These are phyloP conservation scores for Agrilus mali DNA, from an alignment of 2,888 invertebrate genomes.

Conservation along the genomic window DNA sequence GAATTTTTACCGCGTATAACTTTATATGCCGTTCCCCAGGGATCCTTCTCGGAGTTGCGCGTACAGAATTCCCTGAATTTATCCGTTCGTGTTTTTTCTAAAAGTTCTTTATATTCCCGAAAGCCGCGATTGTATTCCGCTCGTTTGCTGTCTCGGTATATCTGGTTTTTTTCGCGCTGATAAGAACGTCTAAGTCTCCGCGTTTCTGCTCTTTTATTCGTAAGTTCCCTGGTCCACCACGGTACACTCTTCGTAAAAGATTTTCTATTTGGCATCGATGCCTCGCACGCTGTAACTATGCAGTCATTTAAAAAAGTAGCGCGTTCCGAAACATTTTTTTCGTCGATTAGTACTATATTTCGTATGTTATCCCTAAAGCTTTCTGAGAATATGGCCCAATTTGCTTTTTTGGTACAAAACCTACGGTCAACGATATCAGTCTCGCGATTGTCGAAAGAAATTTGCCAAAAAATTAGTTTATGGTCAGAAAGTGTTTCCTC, in stretches of 20 bases:
- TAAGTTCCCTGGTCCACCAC: too few relatives aligned
- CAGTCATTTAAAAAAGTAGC: too few relatives aligned
- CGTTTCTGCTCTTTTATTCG: too few relatives aligned
- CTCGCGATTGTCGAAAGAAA: not conserved
- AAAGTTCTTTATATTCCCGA: not conserved
- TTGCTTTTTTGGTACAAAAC: not conserved
- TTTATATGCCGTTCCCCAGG: constrained; percentile 7
- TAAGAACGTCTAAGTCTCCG: too few relatives aligned
- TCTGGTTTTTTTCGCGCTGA: too few relatives aligned
- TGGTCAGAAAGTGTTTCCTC: not conserved
- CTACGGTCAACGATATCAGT: not conserved
- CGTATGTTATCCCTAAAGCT: too few relatives aligned
- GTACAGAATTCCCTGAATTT: constrained; percentile 6
- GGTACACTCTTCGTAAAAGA: too few relatives aligned
- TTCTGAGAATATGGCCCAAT: not conserved
- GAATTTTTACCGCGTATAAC: not conserved
- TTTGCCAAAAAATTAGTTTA: not conserved
- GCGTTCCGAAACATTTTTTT: too few relatives aligned
- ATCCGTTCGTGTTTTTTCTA: not conserved
- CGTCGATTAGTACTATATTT: too few relatives aligned
- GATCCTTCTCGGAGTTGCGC: constrained; percentile 1
- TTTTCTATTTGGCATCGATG: too few relatives aligned
- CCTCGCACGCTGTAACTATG: too few relatives aligned
- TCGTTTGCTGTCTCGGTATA: too few relatives aligned
- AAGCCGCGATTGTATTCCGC: not conserved